Conservation (phyloP, 2,113 vertebrate species). For the Phoxinus phoxinus region DNA sequence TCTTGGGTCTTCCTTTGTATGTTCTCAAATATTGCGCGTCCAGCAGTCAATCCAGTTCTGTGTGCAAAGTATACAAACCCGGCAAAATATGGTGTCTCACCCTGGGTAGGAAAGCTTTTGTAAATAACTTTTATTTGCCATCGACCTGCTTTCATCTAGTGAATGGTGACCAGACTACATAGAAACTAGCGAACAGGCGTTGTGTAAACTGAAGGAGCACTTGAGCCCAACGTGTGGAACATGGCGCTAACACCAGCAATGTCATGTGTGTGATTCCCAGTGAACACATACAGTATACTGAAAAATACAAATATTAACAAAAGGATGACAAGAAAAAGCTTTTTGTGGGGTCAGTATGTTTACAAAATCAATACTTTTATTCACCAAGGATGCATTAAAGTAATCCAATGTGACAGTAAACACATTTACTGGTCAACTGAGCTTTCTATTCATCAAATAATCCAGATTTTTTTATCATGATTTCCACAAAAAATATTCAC, state of each 20-base stretch:
- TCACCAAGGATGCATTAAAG: no score
- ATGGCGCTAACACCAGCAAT: neutral
- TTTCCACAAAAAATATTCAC: no score
- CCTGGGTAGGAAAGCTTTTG: slow-evolving; percentile 5
- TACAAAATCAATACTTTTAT: no score
- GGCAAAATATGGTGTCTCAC: slow-evolving; percentile 18
- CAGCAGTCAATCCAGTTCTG: slow-evolving; percentile 19
- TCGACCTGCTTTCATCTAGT: slow-evolving; percentile 48
- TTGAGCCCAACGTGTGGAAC: neutral
- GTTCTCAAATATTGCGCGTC: slow-evolving; percentile 1
- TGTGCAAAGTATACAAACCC: slow-evolving; percentile 36
- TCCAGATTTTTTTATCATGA: no score
- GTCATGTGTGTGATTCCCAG: neutral
- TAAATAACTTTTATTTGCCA: slow-evolving; percentile 56
- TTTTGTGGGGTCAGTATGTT: no score
- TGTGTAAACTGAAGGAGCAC: slow-evolving; percentile 2
- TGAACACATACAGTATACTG: neutral
- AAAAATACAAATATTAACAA: no score
- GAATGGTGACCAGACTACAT: slow-evolving; percentile 9
- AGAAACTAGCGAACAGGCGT: neutral
- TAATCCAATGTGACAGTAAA: no score
- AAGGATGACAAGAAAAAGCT: no score
- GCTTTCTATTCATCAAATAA: no score
- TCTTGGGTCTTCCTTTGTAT: neutral
- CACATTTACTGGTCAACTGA: no score